Percentiles rank a stretch among this genome's conserved stretches.
phyloP scores from a whole-genome alignment of 2,888 invertebrate species.

The Nymphalis c-album region DNA sequence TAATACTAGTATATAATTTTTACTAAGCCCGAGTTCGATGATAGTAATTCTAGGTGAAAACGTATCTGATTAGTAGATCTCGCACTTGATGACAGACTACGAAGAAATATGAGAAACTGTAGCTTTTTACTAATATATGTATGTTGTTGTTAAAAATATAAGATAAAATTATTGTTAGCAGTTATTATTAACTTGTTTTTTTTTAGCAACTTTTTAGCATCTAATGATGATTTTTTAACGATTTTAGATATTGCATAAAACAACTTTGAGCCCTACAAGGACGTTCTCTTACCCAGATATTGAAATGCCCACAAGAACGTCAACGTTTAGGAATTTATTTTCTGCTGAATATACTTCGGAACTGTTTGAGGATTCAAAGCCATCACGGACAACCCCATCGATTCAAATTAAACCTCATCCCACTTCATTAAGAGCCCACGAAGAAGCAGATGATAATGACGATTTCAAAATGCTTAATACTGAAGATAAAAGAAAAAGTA shows the following conservation, averaged over 20 bases:
- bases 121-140: no score
- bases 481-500: conserved; percentile 18
- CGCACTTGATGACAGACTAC: no score
- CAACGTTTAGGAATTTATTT: conserved; percentile 41
- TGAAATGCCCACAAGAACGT: conserved; percentile 49
- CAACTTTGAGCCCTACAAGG: conserved; percentile 44
- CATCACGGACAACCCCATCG: conserved; percentile 7
- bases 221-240: not conserved
- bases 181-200: not conserved
- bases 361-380: conserved; percentile 2
- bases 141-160: no score
- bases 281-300: conserved; percentile 44
- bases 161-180: no score
- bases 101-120: no score
- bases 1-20: no score
- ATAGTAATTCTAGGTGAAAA: no score
- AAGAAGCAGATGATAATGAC: conserved; percentile 13
- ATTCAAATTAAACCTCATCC: conserved; percentile 10
- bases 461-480: not conserved
- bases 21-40: no score
- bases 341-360: conserved; percentile 37
- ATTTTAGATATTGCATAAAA: conserved; percentile 38
- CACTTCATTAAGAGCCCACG: conserved; percentile 12
- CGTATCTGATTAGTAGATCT: no score
- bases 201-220: not conserved